A percentile compares a stretch with the other conserved stretches of the same genome.
Conservation (phyloP, 1,140 invertebrate genomes). For the Wasmannia auropunctata region DNA sequence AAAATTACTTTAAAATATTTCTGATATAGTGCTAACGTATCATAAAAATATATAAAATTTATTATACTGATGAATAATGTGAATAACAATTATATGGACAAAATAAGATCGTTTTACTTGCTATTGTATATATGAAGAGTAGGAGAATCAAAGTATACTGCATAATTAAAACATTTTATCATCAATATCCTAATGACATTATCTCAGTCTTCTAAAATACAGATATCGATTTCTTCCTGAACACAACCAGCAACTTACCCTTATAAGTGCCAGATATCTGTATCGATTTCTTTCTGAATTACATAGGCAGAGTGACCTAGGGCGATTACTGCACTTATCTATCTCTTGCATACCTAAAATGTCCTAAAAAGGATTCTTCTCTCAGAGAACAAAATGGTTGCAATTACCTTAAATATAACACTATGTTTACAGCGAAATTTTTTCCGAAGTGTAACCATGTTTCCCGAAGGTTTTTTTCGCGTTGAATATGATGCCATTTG, state of each 20-base stretch:
- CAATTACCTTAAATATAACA: neutral
- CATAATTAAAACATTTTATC: neutral
- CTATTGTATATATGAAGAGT: neutral
- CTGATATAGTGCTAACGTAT: too few species aligned
- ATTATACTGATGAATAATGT: too few species aligned
- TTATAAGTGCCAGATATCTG: too few species aligned
- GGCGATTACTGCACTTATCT: constrained; percentile 1
- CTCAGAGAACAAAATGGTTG: neutral
- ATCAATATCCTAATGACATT: neutral
- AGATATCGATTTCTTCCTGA: constrained; percentile 13
- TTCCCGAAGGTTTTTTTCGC: too few species aligned
- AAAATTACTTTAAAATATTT: too few species aligned
- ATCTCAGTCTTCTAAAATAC: neutral
- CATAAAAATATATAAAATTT: too few species aligned
- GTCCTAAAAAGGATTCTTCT: neutral
- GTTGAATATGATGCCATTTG: too few species aligned
- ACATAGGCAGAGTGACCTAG: neutral
- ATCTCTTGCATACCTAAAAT: neutral
- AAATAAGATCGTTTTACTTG: too few species aligned
- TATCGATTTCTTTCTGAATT: constrained; percentile 26
- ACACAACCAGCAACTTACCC: too few species aligned
- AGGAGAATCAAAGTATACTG: neutral
- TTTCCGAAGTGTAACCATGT: too few species aligned
- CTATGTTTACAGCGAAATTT: too few species aligned
- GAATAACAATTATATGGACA: too few species aligned